phyloP scores from a whole-genome alignment of 2,797 vertebrate genomes.

The Ceyx erithaca region DNA sequence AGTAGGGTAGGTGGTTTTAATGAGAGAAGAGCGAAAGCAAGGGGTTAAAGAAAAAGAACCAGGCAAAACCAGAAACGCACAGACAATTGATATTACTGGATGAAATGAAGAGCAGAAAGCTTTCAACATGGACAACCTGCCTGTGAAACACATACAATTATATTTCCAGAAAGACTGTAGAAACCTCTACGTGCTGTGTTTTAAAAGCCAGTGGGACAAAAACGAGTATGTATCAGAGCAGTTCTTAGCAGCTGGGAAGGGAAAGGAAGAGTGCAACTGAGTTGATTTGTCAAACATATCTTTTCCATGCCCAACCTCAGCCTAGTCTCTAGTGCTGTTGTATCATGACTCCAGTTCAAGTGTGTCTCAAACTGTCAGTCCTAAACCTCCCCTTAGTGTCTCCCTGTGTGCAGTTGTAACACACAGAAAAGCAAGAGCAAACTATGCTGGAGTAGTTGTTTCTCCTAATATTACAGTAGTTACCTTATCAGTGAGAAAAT shows the following conservation, averaged over 20 bases:
- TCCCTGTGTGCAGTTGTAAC: neutral
- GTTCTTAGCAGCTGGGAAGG: neutral
- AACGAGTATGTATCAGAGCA: neutral
- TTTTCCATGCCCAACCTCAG: neutral
- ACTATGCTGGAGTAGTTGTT: neutral
- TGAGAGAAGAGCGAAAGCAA: neutral
- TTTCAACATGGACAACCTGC: neutral
- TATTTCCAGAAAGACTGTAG: neutral
- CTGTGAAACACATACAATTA: rapidly evolving
- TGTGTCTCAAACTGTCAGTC: neutral
- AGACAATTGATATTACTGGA: neutral
- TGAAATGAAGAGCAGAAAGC: neutral
- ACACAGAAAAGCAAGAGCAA: neutral
- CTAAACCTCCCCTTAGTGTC: neutral
- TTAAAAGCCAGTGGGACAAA: neutral
- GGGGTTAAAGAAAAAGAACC: neutral
- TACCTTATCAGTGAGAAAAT: neutral
- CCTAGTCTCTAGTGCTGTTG: neutral
- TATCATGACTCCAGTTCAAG: neutral
- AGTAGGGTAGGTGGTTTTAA: neutral
- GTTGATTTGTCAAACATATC: neutral
- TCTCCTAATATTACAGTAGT: neutral
- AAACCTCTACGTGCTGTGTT: neutral
- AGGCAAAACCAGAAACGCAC: neutral
- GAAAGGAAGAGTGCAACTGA: neutral